Evolutionary conservation across 2,888 invertebrate genomes (phyloP), one percentile per base, ranked within the genome.

Genomic region (Schrankia costaestrigalis): DNA sequence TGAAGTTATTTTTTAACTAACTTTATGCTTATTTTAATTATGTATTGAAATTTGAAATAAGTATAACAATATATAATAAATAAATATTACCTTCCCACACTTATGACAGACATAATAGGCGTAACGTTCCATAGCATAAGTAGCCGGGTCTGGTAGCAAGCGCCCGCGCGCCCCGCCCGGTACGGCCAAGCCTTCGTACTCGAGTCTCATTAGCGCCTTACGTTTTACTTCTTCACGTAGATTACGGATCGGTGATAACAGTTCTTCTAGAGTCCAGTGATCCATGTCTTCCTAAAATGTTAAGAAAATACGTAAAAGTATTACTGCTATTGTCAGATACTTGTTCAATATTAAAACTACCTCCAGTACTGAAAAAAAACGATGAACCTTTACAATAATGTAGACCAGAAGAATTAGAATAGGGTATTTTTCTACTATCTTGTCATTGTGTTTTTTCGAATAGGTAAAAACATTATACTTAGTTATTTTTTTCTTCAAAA

Each of bases 31-130:
- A n/a, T n/a, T n/a, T n/a, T n/a, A n/a, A n/a, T n/a, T n/a, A n/a
- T n/a, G n/a, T n/a, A n/a, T n/a, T n/a, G n/a, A n/a, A n/a, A n/a
- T n/a, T n/a, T n/a, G n/a, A n/a, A n/a, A n/a, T n/a, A n/a, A n/a
- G 7, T 17, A 5, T 5, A 17, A 17, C 3, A 5, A 17, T 17
- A 5, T 17, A 5, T 17, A 17, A 7, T 17, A 5, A 17, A 17
- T 15, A 6, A 15, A 17, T 3, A 19, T 22, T 71, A 91, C 91
- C 89, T 95, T 95, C 50, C 92, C 93, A 72, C 99, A 99, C 76
- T 98, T 98, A 74, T 92, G 97, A 78, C 99, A 99, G 14, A 98
- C 97, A 70, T 99, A 99, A 77, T 99, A 99, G 0, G 99, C 98
- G 73, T 99, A 99, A 60, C 97, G 90, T 63, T 98, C 98, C 97